These are phyloP conservation scores for Poeciliopsis gracilis DNA, from an alignment of 2,797 vertebrate species.

Conservation along the genomic window DNA sequence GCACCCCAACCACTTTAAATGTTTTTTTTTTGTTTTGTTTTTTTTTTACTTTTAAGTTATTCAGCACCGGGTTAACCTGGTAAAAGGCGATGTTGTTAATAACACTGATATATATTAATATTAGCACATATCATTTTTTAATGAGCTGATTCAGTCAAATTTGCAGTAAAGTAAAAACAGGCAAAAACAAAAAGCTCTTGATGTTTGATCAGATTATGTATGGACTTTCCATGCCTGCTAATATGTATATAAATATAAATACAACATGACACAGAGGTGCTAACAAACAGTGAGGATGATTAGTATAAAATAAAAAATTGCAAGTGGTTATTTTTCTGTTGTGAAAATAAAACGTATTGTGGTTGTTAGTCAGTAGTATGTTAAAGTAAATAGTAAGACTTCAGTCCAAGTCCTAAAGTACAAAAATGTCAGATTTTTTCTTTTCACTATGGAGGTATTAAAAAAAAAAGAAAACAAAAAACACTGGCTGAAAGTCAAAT, in stretches of 20 bases:
- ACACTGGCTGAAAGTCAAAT: background rate
- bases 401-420: background rate
- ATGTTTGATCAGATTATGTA: background rate
- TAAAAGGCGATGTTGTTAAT: background rate
- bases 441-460: background rate
- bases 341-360: background rate
- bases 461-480: background rate
- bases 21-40: background rate
- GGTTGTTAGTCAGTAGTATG: background rate
- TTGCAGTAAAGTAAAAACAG: too few relatives aligned
- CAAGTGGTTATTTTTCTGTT: background rate
- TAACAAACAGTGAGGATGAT: background rate
- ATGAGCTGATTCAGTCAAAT: background rate
- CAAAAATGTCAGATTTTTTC: background rate
- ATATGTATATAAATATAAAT: too few relatives aligned
- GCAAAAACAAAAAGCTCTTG: background rate
- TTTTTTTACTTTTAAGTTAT: background rate
- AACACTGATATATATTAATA: too few relatives aligned
- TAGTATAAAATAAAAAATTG: background rate
- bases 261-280: background rate
- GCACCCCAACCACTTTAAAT: background rate
- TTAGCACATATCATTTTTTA: too few relatives aligned
- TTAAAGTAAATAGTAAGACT: background rate
- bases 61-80: background rate
- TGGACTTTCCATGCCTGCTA: background rate